Base-by-base conservation (phyloP, 2,113 vertebrate species). In the Origma solitaria region DNA sequence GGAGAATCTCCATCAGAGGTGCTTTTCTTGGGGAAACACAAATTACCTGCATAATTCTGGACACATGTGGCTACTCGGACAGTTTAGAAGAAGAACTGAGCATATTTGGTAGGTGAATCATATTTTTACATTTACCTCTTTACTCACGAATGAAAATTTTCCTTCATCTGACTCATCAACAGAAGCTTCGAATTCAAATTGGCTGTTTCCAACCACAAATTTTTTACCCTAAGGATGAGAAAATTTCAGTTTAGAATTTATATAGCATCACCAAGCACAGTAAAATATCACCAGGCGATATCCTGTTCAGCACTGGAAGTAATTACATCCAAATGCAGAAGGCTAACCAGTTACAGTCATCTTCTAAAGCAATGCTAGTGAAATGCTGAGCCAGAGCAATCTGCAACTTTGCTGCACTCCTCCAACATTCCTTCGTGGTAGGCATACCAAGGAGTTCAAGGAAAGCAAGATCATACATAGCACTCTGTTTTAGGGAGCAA, bases 131-230 rank as follows among this genome's bases (percentile, higher is more conserved):
- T 37, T 28, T 98, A 98, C 98, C 98, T 97, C 94, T 92, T 97
- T 97, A 62, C 95, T 98, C 53, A 37, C 28, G 78, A 98, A 98
- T 77, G 88, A 95, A 92, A 97, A 98, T 50, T 7, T 88, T 53
- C 94, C 97, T 13, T 88, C 38, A 6, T 92, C 71, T 82, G 75
- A 69, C 24, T 68, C 50, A 49, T 44, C 62, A 92, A 98, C 98
- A 3, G 38, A 15, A 58, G 79, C 65, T 73, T 97, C 89, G 3
- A 98, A 98, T 71, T 96, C 90, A 86, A 98, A 94, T 1, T 96
- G 89, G 9, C 96, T 96, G 33, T 98, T 98, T 84, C 97, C 98
- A 95, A 98, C 92, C 6, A 23, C 17, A 80, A 97, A 97, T 37
- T 9, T 45, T 78, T 96, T 71, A 73, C 8, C 81, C 97, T 98